Evolutionary conservation across 2,888 invertebrate species (phyloP), one percentile per base, ranked within the genome.

Genomic region (Cheilosia impressa): DNA sequence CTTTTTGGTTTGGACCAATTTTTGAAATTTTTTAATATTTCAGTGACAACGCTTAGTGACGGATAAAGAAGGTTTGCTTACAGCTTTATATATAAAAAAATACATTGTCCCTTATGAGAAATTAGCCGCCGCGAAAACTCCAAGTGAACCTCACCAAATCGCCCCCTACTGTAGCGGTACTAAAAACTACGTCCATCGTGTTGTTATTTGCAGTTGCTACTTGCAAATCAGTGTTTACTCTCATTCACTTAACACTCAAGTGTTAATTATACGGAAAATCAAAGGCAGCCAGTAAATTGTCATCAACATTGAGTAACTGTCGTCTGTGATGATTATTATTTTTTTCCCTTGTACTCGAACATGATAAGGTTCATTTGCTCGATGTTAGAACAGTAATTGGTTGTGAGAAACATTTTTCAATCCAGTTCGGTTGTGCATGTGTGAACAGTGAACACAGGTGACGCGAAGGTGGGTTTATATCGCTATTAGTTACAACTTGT

Each of bases 261-360:
- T 85, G 80, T 57, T 76, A 85, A 76, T 85, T 76, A 71, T 38
- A 80, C 65, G 55, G 69, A 76, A 76, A 76, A 71, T 76, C 41
- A 80, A 80, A 75, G 47, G 71, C 65, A 65, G 57, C 53, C 53
- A 71, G 60, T 41, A 60, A 69, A 80, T 62, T 85, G 80, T 80
- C 75, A 80, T 9, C 66, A 53, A 57, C 65, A 53, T 65, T 47
- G 58, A 69, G 71, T 68, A 75, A 71, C 58, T 60, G 65, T 66
- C 80, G 75, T 80, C 71, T 85, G 80, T 76, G 69, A 80, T 52
- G 1, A 4, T 52, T 13, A 15, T 13, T 6, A 13, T 22, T 19
- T 13, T 19, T 34, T 57, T 17, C 53, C 17, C 55, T 31, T 19
- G 17, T 31, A 31, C 31, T 34, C 71, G 55, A 19, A 31, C 62